Percentiles rank a stretch among this genome's conserved stretches.
Evolutionary conservation across 2,797 vertebrate species (phyloP).

Genomic region (Poeciliopsis turneri): DNA sequence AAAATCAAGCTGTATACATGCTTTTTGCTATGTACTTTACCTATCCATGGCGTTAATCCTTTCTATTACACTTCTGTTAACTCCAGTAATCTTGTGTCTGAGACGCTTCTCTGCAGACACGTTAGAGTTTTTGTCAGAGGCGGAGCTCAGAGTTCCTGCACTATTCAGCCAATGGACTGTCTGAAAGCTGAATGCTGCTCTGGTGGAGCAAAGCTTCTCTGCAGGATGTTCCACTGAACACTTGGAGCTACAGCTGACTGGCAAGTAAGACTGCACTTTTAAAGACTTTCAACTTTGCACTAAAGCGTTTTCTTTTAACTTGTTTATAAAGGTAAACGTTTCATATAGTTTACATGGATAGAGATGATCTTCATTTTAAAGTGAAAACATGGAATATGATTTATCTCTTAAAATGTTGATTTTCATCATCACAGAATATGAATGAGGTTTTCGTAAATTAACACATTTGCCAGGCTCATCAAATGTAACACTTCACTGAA

Average conservation of each 20-base stretch:
- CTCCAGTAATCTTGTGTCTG: neutral
- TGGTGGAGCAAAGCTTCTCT: slow-evolving; percentile 28
- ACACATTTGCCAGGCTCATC: neutral
- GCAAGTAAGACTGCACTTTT: slow-evolving; percentile 15
- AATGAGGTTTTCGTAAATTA: neutral
- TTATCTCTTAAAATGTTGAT: neutral
- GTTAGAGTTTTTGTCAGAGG: slow-evolving; percentile 27
- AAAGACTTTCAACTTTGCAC: neutral
- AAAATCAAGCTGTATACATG: neutral
- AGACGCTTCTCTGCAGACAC: neutral
- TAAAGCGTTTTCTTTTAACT: neutral
- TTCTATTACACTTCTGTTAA: neutral
- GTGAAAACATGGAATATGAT: neutral
- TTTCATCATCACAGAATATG: neutral
- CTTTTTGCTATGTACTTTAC: neutral
- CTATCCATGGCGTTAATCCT: neutral
- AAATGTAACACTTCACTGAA: neutral
- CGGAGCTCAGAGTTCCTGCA: slow-evolving; percentile 35
- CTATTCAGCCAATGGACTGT: slow-evolving; percentile 4
- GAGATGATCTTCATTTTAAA: neutral
- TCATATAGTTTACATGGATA: neutral
- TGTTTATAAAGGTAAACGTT: neutral
- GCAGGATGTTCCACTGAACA: slow-evolving; percentile 23
- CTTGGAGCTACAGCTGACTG: slow-evolving; percentile 21
- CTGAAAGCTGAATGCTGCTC: slow-evolving; percentile 22